Base-by-base conservation (phyloP, 2,113 vertebrate species). In the Eonycteris spelaea region DNA sequence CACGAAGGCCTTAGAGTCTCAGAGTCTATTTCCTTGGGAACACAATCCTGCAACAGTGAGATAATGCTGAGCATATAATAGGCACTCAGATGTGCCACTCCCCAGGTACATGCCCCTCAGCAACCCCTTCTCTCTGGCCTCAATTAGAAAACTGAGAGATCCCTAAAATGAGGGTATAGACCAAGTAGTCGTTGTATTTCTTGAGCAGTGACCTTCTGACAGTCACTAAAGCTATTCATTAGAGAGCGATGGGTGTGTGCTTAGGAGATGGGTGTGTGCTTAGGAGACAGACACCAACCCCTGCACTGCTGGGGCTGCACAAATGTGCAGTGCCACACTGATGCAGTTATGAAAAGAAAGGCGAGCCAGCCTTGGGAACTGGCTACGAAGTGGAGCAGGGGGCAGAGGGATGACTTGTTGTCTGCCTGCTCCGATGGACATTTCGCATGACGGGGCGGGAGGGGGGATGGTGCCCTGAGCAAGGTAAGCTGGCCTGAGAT, bases 401-500 rank as follows among this genome's bases (percentile, higher is more conserved):
- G 14, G 3, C 18, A 4, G 1, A 24, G 6, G 21, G 7, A 4
- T 21, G 73, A 55, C 59, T 73, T 28, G 26, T 68, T 21, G 86
- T 75, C 63, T 79, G 65, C 74, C 33, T 6, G 35, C 68, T 83
- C 78, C 40, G 22, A 1, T 15, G 35, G 57, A 77, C 80, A 53
- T 28, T n/a, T 61, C 63, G 24, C 30, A 21, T 2, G 38, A 35
- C 53, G 3, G 82, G 22, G 12, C 8, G 26, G 24, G 40, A 16
- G 43, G 30, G 38, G 84, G 22, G 28, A 5, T 0, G 1, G 3
- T 0, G 1, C 43, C 93, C 57, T 5, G 55, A 40, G 45, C 28
- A 48, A 33, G 70, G 91, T 59, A 45, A 91, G 59, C 75, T 8
- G 7, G 88, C 51, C 85, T 30, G 38, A 95, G 86, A 86, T 94